These are phyloP conservation scores for Sus cebifrons DNA, from an alignment of 2,797 vertebrate species.

Conservation along the genomic window DNA sequence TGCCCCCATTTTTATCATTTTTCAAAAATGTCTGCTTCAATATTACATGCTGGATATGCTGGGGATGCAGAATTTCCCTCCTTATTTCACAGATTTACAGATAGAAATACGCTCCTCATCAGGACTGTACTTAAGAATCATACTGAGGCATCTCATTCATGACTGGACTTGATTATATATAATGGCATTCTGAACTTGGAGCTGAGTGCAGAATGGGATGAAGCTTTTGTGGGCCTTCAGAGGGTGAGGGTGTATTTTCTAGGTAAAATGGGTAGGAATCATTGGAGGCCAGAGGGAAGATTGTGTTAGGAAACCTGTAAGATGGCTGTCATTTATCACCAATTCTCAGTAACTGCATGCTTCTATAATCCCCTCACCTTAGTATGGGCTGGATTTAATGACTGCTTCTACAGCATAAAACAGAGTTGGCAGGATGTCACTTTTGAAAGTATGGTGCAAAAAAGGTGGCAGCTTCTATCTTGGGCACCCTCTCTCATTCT, in stretches of 20 bases:
- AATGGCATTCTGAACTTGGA: slow-evolving; percentile 2
- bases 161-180: background rate
- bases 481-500: background rate
- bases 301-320: background rate
- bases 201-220: background rate
- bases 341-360: background rate
- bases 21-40: background rate
- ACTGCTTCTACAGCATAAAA: background rate
- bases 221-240: background rate
- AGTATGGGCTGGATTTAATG: background rate
- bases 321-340: background rate
- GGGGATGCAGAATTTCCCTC: background rate
- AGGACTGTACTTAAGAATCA: background rate
- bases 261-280: background rate
- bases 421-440: background rate
- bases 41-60: background rate
- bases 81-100: background rate
- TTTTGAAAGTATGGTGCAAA: background rate
- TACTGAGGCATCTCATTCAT: background rate
- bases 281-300: background rate
- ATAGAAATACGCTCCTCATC: background rate
- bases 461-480: background rate
- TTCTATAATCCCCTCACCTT: background rate
- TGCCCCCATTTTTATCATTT: background rate
- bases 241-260: background rate